A percentile compares a stretch with the other conserved stretches of the same genome.
phyloP scores from a whole-genome alignment of 2,113 vertebrate genomes.

The Pterocles orientalis region DNA sequence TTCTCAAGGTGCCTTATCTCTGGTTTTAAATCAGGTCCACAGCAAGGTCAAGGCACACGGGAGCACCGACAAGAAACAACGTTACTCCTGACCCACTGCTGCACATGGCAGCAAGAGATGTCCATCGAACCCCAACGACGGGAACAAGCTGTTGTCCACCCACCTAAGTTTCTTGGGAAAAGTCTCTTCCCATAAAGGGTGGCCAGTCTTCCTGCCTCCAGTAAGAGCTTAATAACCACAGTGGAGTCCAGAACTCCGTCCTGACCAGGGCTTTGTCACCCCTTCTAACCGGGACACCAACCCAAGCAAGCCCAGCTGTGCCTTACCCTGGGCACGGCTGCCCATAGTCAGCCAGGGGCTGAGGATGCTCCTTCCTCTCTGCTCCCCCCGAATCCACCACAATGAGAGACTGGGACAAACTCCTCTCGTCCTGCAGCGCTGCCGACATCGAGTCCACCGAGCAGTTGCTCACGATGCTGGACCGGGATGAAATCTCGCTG shows the following conservation, averaged over 20 bases:
- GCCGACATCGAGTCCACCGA: conserved; percentile 89
- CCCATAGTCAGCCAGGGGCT: conserved; percentile 65
- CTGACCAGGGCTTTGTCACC: background rate
- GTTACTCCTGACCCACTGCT: background rate
- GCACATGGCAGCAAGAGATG: background rate
- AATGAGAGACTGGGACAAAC: conserved; percentile 62
- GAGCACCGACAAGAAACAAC: background rate
- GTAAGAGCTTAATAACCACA: background rate
- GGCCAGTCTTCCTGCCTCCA: background rate
- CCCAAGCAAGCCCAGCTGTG: background rate
- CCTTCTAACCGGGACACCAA: background rate
- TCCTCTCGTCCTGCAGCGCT: conserved; percentile 80
- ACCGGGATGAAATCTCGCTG: conserved; percentile 94
- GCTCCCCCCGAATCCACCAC: conserved; percentile 64
- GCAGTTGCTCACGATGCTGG: conserved; percentile 90
- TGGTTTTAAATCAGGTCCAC: background rate
- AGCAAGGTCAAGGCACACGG: background rate
- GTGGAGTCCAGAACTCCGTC: background rate
- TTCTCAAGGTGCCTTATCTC: background rate
- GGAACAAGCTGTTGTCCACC: background rate
- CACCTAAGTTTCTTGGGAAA: background rate
- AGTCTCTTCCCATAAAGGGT: background rate
- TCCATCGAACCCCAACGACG: background rate
- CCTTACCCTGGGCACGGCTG: conserved; percentile 85
- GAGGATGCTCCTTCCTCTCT: conserved; percentile 69